These are phyloP conservation scores for Agrochola litura DNA, from an alignment of 2,888 invertebrate genomes.

Conservation along the genomic window DNA sequence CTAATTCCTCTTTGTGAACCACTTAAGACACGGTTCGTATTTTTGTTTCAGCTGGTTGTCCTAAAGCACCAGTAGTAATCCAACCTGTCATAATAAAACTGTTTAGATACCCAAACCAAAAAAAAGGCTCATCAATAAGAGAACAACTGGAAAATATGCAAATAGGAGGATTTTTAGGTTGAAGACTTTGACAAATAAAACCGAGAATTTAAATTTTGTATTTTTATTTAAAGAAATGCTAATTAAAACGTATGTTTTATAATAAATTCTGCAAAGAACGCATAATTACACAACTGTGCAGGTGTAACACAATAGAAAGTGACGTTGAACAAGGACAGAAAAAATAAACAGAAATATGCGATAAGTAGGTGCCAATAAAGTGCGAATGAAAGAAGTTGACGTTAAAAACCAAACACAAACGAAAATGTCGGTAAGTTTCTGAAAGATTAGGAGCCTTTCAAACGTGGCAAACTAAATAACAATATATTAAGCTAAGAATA, in stretches of 20 bases:
- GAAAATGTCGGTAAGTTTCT: conserved; percentile 71
- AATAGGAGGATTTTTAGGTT: conserved; percentile 44
- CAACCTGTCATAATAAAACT: conserved; percentile 83
- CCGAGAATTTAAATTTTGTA: neutral
- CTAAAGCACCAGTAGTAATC: conserved; percentile 77
- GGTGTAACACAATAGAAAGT: conserved; percentile 73
- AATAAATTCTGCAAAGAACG: neutral
- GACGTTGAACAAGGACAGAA: conserved; percentile 55
- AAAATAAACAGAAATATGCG: conserved; percentile 69
- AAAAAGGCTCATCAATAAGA: conserved; percentile 9
- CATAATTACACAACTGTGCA: conserved; percentile 73
- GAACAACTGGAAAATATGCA: conserved; percentile 45
- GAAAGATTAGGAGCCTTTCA: conserved; percentile 18
- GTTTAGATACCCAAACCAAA: conserved; percentile 76
- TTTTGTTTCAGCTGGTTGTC: conserved; percentile 68
- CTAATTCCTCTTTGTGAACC: neutral
- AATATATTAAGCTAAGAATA: neutral
- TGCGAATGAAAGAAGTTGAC: conserved; percentile 74
- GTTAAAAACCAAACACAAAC: conserved; percentile 65
- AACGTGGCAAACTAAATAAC: neutral
- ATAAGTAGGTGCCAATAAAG: conserved; percentile 79
- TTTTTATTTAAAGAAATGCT: conserved; percentile 36
- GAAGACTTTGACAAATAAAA: conserved; percentile 36
- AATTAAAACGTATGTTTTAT: too few species aligned
- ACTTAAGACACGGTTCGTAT: neutral